These are phyloP conservation scores for Strigamia transsilvanica DNA, from an alignment of 2,888 invertebrate species.

Conservation along the genomic window DNA sequence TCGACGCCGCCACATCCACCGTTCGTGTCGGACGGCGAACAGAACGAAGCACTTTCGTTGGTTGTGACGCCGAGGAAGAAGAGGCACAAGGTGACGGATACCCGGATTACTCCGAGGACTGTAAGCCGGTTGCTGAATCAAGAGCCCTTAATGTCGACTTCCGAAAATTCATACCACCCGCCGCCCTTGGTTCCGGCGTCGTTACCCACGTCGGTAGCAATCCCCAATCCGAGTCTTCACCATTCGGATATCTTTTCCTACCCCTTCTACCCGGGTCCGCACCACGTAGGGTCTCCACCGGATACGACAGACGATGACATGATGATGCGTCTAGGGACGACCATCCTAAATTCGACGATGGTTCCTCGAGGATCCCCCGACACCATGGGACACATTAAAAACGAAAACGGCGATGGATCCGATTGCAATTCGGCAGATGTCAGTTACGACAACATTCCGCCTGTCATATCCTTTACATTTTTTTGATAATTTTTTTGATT, in stretches of 20 bases:
- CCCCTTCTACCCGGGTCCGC: constrained; percentile 79
- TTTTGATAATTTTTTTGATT: background rate
- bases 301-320: constrained; percentile 57
- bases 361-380: constrained; percentile 71
- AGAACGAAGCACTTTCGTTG: constrained; percentile 91
- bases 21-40: constrained; percentile 68
- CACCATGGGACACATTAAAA: constrained; percentile 59
- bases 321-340: constrained; percentile 74
- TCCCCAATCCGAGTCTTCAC: constrained; percentile 94
- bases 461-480: constrained; percentile 91
- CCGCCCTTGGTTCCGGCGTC: constrained; percentile 87
- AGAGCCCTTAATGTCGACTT: constrained; percentile 65
- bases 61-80: constrained; percentile 96
- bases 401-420: constrained; percentile 78
- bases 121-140: constrained; percentile 78
- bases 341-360: constrained; percentile 70
- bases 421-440: constrained; percentile 88
- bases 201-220: constrained; percentile 93
- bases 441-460: constrained; percentile 83
- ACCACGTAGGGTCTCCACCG: constrained; percentile 65
- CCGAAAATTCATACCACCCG: constrained; percentile 70
- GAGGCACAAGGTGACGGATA: constrained; percentile 94
- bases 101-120: constrained; percentile 88
- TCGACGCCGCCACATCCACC: constrained; percentile 56
- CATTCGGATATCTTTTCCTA: constrained; percentile 93